These are phyloP conservation scores for Timema cristinae DNA, from an alignment of 2,888 invertebrate genomes.

Conservation along the genomic window DNA sequence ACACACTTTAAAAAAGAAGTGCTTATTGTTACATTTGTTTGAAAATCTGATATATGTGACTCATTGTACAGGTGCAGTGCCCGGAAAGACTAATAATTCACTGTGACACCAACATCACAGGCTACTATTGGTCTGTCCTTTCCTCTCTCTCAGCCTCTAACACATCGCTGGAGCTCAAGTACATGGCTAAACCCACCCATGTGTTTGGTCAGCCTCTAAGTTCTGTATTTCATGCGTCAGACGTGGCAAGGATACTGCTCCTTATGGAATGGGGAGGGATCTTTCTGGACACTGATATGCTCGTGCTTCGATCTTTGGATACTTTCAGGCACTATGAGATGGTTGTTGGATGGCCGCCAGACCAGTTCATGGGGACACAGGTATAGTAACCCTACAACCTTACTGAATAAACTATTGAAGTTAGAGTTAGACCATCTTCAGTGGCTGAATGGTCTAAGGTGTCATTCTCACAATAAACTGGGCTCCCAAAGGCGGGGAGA, in stretches of 20 bases:
- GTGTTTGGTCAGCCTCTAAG: conserved; percentile 44
- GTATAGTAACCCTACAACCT: conserved; percentile 25
- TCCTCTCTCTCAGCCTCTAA: conserved; percentile 28
- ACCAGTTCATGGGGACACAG: conserved; percentile 41
- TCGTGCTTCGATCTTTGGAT: conserved; percentile 41
- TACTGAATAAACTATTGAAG: too few relatives aligned
- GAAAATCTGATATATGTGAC: background rate
- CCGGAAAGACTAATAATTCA: conserved; percentile 41
- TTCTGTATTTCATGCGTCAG: conserved; percentile 43
- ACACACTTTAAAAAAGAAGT: too few relatives aligned
- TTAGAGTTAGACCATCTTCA: too few relatives aligned
- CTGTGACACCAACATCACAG: conserved; percentile 36
- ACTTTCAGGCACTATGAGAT: conserved; percentile 42
- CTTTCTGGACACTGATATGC: conserved; percentile 42
- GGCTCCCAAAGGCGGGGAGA: too few relatives aligned
- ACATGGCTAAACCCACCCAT: conserved; percentile 38
- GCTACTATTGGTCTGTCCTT: conserved; percentile 37
- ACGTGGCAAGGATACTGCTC: conserved; percentile 42
- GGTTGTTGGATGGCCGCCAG: conserved; percentile 41
- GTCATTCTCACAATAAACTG: too few relatives aligned
- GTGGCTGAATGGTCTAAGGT: too few relatives aligned
- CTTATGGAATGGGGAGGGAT: conserved; percentile 43
- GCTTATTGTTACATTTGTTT: too few relatives aligned
- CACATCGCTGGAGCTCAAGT: conserved; percentile 28
- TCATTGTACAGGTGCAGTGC: conserved; percentile 35